Evolutionary conservation across 2,888 invertebrate species (phyloP).

Genomic region (Lucinisca nassula): DNA sequence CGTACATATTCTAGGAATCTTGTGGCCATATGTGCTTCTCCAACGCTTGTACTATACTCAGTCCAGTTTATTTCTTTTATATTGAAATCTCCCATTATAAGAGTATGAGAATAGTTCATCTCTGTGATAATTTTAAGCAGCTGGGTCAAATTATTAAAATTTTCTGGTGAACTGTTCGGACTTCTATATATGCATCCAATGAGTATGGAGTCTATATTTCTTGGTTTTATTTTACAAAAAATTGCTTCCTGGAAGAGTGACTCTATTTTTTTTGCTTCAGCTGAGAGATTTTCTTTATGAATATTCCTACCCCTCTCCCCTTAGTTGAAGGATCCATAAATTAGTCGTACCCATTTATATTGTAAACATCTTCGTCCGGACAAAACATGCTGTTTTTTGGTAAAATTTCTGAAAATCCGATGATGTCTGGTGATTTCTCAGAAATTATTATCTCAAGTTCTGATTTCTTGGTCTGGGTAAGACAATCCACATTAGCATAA

Average conservation of each 20-base stretch:
- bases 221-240: neutral
- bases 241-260: neutral
- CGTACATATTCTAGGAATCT: conserved; percentile 9
- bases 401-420: neutral
- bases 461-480: neutral
- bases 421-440: neutral
- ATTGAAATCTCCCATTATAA: neutral
- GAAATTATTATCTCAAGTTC: neutral
- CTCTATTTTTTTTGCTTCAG: neutral
- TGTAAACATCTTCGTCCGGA: neutral
- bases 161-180: neutral
- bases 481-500: neutral
- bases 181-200: neutral
- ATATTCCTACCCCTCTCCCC: neutral
- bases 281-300: neutral
- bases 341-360: neutral
- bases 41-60: neutral
- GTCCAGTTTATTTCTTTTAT: neutral
- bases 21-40: neutral
- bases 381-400: neutral
- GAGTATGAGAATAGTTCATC: neutral
- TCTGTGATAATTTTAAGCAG: neutral
- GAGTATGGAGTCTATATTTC: neutral
- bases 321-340: neutral
- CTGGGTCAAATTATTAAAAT: neutral